Conservation (phyloP, 2,113 vertebrate genomes). For the Vombatus ursinus region DNA sequence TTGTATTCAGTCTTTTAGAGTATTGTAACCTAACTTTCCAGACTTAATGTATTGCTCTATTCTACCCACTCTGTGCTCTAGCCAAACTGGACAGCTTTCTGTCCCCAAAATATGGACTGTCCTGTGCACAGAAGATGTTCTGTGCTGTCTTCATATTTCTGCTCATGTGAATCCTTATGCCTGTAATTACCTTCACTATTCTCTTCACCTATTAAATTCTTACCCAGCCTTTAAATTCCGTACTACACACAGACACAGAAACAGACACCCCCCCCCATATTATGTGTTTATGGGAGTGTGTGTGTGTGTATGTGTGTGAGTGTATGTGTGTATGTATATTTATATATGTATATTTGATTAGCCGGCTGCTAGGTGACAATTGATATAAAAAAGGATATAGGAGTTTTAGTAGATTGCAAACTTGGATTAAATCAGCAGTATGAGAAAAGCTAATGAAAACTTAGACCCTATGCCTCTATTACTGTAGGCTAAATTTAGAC, state of each 20-base stretch:
- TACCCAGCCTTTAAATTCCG: background rate
- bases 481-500: background rate
- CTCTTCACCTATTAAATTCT: background rate
- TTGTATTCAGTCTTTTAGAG: background rate
- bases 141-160: background rate
- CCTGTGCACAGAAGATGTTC: background rate
- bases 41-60: too few species aligned
- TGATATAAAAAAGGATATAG: too few species aligned
- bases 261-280: too few species aligned
- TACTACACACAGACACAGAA: too few species aligned
- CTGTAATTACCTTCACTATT: background rate
- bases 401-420: background rate
- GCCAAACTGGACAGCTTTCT: too few species aligned
- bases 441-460: background rate
- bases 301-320: too few species aligned
- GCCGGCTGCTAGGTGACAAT: background rate
- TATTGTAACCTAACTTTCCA: too few species aligned
- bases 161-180: background rate
- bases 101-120: background rate
- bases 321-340: too few species aligned
- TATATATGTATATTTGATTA: background rate
- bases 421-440: background rate
- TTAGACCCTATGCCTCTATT: background rate
- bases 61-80: too few species aligned
- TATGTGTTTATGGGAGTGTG: too few species aligned